Evolutionary conservation across 1,140 invertebrate species (phyloP).

Genomic region (Drosophila pachea): DNA sequence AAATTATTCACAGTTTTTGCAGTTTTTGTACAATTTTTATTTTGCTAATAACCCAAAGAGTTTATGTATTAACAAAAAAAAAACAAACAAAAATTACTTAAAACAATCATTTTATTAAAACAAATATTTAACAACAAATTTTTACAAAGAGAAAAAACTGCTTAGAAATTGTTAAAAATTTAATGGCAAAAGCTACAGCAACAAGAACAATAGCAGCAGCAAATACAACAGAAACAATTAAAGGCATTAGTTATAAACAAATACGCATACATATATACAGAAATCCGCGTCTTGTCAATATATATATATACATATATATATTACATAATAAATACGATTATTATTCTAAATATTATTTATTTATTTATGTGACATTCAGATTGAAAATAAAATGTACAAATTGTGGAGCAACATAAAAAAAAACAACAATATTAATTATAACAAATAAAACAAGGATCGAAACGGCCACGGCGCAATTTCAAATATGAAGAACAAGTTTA

Average conservation of each 20-base stretch:
- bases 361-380: conserved; percentile 52
- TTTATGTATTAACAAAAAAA: conserved; percentile 13
- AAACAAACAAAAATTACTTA: conserved; percentile 41
- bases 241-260: conserved; percentile 60
- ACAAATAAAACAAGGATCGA: background rate
- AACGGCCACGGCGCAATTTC: conserved; percentile 49
- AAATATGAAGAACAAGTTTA: conserved; percentile 51
- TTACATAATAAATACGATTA: conserved; percentile 40
- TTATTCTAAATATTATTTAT: conserved; percentile 49
- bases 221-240: conserved; percentile 43
- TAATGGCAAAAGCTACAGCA: conserved; percentile 55
- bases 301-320: conserved; percentile 20
- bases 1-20: conserved; percentile 34
- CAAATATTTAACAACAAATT: conserved; percentile 61
- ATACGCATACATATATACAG: conserved; percentile 40
- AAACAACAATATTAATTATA: conserved; percentile 6
- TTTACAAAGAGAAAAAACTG: conserved; percentile 60
- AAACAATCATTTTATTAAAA: conserved; percentile 71
- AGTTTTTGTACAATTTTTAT: conserved; percentile 67
- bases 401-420: conserved; percentile 60
- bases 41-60: conserved; percentile 73
- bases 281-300: conserved; percentile 76
- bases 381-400: conserved; percentile 75
- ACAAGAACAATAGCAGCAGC: conserved; percentile 37
- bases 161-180: conserved; percentile 45